These are phyloP conservation scores for Platysteira castanea DNA, from an alignment of 2,113 vertebrate genomes.

Conservation along the genomic window DNA sequence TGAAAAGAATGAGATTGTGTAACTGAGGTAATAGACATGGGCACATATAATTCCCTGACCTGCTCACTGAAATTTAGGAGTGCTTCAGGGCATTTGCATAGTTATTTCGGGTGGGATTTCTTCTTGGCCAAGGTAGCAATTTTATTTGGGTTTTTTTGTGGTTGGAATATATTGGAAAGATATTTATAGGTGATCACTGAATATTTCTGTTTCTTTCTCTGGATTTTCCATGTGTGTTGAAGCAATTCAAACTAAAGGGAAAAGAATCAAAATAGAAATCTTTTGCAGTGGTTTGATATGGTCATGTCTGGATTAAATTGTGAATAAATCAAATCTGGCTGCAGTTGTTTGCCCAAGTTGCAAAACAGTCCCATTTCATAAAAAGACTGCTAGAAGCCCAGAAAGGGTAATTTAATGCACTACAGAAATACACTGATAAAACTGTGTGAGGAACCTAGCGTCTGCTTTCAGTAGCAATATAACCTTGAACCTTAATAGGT, in stretches of 20 bases:
- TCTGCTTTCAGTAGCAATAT: neutral
- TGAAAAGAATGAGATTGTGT: neutral
- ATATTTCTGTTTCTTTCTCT: neutral
- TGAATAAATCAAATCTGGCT: neutral
- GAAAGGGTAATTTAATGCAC: neutral
- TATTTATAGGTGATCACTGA: neutral
- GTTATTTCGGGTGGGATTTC: neutral
- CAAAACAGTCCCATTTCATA: neutral
- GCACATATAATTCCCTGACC: neutral
- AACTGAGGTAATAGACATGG: neutral
- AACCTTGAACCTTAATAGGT: neutral
- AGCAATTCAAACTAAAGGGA: neutral
- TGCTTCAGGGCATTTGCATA: neutral
- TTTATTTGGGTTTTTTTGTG: neutral
- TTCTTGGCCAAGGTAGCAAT: neutral
- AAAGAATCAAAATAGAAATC: neutral
- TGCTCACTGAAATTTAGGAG: neutral
- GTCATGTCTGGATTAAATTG: neutral
- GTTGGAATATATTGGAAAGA: neutral
- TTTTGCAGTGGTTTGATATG: neutral
- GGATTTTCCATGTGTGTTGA: neutral
- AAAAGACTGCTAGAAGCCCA: neutral
- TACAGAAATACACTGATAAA: neutral
- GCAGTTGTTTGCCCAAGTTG: neutral
- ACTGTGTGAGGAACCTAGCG: neutral